phyloP scores from a whole-genome alignment of 2,888 invertebrate genomes.

The Emesis russula region DNA sequence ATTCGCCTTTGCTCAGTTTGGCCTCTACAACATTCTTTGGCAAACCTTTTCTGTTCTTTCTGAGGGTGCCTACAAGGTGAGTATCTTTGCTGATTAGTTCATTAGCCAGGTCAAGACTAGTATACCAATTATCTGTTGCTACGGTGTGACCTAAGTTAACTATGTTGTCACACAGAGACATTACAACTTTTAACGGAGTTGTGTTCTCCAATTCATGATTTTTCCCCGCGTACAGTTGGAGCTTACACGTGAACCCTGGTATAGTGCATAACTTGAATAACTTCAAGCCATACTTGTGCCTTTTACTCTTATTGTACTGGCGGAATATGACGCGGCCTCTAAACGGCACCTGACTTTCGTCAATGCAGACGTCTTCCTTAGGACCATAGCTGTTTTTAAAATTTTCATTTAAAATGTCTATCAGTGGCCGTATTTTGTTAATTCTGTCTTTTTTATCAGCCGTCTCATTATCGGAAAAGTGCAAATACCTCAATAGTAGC shows the following conservation, averaged over 20 bases:
- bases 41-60: slow-evolving; percentile 29
- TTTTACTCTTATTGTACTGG: no score
- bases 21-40: slow-evolving; percentile 3
- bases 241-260: no score
- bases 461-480: slow-evolving; percentile 85
- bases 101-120: slow-evolving; percentile 19
- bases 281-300: no score
- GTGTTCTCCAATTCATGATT: no score
- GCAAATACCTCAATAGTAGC: slow-evolving; percentile 84
- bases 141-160: neutral
- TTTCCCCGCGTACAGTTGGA: no score
- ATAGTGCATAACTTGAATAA: no score
- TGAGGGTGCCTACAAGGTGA: slow-evolving; percentile 21
- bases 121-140: slow-evolving; percentile 32
- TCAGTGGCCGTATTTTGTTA: slow-evolving; percentile 85
- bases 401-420: slow-evolving; percentile 84
- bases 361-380: slow-evolving; percentile 87
- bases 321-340: slow-evolving; percentile 60
- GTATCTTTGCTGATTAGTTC: slow-evolving; percentile 11
- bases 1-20: slow-evolving; percentile 13
- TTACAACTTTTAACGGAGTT: no score
- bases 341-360: slow-evolving; percentile 87
- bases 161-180: no score
- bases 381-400: slow-evolving; percentile 86
- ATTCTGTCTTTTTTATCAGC: slow-evolving; percentile 83